Evolutionary conservation across 1,140 invertebrate species (phyloP).

Genomic region (Eupeodes corollae): DNA sequence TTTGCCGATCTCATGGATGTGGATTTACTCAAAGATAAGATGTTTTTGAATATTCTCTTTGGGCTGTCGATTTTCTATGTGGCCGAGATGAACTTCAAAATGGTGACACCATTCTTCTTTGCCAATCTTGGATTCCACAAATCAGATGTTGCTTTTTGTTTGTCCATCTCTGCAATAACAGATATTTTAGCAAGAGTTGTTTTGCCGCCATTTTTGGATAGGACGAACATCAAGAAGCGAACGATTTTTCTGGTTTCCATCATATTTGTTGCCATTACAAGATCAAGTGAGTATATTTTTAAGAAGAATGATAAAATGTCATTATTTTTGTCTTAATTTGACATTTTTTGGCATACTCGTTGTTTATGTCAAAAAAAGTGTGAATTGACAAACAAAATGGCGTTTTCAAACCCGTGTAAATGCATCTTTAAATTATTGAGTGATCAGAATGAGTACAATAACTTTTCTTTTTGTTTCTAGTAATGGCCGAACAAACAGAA

Average conservation of each 20-base stretch:
- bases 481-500: slow-evolving; percentile 52
- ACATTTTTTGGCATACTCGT: too few relatives aligned
- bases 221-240: slow-evolving; percentile 51
- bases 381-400: too few relatives aligned
- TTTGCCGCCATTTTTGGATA: slow-evolving; percentile 59
- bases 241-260: slow-evolving; percentile 55
- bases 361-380: too few relatives aligned
- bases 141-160: slow-evolving; percentile 53
- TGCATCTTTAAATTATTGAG: not conserved
- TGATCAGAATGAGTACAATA: not conserved
- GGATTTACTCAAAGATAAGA: slow-evolving; percentile 50
- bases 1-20: slow-evolving; percentile 50
- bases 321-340: too few relatives aligned
- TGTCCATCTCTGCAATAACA: slow-evolving; percentile 58
- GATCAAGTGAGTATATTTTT: slow-evolving; percentile 51
- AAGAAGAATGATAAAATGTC: too few relatives aligned
- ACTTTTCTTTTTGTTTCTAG: slow-evolving; percentile 38
- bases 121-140: slow-evolving; percentile 51
- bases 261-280: slow-evolving; percentile 52
- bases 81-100: slow-evolving; percentile 61
- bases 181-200: slow-evolving; percentile 58
- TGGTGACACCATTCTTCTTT: slow-evolving; percentile 63
- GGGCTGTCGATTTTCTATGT: slow-evolving; percentile 60
- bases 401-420: not conserved
- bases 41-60: slow-evolving; percentile 57